These are phyloP conservation scores for Tetrao urogallus DNA, from an alignment of 2,113 vertebrate genomes.

Conservation along the genomic window DNA sequence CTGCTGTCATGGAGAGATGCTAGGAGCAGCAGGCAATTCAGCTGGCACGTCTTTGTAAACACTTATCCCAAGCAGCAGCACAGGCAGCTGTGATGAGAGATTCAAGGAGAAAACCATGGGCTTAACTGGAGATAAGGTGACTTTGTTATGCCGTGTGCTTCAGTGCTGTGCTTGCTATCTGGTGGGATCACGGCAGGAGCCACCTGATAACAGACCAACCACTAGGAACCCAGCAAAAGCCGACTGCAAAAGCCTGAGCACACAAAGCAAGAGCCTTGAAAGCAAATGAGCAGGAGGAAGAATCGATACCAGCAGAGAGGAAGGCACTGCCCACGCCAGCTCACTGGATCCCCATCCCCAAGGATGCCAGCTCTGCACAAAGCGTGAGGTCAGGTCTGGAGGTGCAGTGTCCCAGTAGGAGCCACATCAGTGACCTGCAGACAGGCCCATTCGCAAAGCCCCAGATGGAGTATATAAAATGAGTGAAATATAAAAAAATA, in stretches of 20 bases:
- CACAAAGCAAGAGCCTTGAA: neutral
- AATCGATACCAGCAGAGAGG: fast-evolving
- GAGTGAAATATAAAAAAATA: neutral
- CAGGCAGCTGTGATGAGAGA: neutral
- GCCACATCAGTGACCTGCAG: neutral
- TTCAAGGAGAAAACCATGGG: neutral
- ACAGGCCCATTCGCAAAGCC: neutral
- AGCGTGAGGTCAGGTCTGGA: neutral
- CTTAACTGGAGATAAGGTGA: conserved; percentile 10
- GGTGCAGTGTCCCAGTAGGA: neutral
- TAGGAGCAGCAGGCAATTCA: neutral
- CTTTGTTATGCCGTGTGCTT: neutral
- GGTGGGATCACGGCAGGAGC: neutral
- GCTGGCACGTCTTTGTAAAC: neutral
- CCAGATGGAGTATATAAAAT: neutral
- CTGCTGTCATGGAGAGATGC: neutral
- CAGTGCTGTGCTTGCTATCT: neutral
- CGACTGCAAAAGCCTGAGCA: fast-evolving
- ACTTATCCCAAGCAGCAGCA: neutral
- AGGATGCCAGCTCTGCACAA: neutral
- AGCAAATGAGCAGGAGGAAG: neutral
- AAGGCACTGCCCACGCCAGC: neutral
- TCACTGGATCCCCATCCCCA: fast-evolving
- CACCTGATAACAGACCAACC: neutral
- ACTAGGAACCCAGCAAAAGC: neutral